phyloP scores from a whole-genome alignment of 2,113 vertebrate genomes.

The Isichthys henryi region DNA sequence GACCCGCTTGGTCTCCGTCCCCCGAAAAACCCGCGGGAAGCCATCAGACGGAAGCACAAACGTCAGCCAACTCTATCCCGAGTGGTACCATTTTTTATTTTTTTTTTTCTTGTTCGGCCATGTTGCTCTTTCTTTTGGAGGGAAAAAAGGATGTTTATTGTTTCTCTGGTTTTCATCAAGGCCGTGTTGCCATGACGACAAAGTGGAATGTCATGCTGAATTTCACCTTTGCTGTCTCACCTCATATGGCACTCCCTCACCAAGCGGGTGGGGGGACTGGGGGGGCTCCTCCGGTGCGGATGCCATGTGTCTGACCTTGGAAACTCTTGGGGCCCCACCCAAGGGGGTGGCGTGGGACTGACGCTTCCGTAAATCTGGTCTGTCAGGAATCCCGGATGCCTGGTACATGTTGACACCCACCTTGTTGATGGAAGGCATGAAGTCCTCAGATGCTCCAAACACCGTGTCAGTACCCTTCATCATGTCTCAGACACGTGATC shows the following conservation, averaged over 20 bases:
- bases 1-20: slow-evolving; percentile 49
- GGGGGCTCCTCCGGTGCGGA: slow-evolving; percentile 62
- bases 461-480: background rate
- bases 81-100: slow-evolving; percentile 28
- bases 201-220: slow-evolving; percentile 67
- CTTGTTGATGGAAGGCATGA: background rate
- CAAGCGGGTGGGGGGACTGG: slow-evolving; percentile 61
- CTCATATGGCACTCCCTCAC: slow-evolving; percentile 63
- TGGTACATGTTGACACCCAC: slow-evolving; percentile 38
- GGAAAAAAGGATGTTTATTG: slow-evolving; percentile 50
- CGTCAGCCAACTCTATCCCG: slow-evolving; percentile 43
- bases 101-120: slow-evolving; percentile 24
- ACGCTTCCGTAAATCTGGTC: background rate
- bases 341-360: background rate
- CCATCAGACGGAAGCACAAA: slow-evolving; percentile 47
- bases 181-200: slow-evolving; percentile 74
- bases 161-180: slow-evolving; percentile 59
- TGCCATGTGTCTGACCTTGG: slow-evolving; percentile 58
- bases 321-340: slow-evolving; percentile 17
- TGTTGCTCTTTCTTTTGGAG: slow-evolving; percentile 27
- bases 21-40: slow-evolving; percentile 40
- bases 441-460: background rate
- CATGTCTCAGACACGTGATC: background rate
- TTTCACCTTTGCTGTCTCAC: slow-evolving; percentile 81
- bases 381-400: slow-evolving; percentile 25